A percentile compares a stretch with the other conserved stretches of the same genome.
These are phyloP conservation scores for Belonocnema kinseyi DNA, from an alignment of 1,140 invertebrate genomes.

Conservation along the genomic window DNA sequence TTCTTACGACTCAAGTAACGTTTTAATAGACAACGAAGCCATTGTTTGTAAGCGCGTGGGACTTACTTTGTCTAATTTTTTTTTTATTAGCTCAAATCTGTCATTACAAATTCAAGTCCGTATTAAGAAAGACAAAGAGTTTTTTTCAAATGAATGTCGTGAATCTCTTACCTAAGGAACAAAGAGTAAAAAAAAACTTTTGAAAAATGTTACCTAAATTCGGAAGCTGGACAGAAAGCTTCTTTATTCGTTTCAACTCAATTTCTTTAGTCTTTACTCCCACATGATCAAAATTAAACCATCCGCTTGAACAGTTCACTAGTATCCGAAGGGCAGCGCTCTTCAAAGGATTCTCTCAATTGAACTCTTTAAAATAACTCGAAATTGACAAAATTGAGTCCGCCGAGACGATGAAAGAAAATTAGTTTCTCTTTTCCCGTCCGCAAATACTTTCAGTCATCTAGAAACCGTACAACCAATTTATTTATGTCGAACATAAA, in stretches of 20 bases:
- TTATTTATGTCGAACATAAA: neutral
- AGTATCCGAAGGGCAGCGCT: neutral
- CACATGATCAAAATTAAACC: slow-evolving; percentile 14
- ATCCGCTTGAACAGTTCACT: neutral
- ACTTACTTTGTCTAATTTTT: no score
- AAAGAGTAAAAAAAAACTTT: no score
- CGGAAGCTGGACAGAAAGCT: no score
- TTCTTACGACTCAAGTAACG: no score
- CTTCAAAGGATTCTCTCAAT: slow-evolving; percentile 2
- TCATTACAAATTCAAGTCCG: no score
- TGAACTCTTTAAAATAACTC: slow-evolving; percentile 1
- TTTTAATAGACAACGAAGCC: no score
- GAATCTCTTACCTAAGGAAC: no score
- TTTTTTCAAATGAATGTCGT: no score
- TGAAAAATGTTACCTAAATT: no score
- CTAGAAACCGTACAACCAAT: neutral
- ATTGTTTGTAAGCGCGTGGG: no score
- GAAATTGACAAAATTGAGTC: slow-evolving; percentile 26
- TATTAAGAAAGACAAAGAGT: no score
- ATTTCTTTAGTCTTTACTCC: slow-evolving; percentile 3
- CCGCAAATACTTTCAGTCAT: neutral
- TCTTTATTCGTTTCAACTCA: neutral
- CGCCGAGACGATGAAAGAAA: neutral
- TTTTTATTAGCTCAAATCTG: no score
- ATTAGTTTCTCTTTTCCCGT: neutral